These are phyloP conservation scores for Acanthurus lineatus DNA, from an alignment of 2,797 vertebrate species.

Conservation along the genomic window DNA sequence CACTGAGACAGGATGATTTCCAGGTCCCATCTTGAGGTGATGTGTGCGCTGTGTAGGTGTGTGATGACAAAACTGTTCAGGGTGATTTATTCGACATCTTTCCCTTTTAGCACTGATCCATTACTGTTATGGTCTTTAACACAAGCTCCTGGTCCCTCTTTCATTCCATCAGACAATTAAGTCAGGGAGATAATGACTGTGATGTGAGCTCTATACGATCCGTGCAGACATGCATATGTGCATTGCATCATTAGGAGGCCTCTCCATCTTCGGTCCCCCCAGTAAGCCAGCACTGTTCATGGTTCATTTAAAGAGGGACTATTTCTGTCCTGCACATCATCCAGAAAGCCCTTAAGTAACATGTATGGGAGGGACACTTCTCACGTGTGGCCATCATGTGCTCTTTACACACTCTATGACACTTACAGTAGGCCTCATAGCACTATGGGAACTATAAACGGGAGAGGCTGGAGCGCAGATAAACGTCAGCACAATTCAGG, in stretches of 20 bases:
- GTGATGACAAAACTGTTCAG: slow-evolving; percentile 35
- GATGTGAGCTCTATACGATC: slow-evolving; percentile 12
- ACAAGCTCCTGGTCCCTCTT: slow-evolving; percentile 18
- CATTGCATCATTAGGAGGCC: slow-evolving; percentile 53
- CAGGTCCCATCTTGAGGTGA: slow-evolving; percentile 30
- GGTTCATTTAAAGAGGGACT: slow-evolving; percentile 72
- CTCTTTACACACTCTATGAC: slow-evolving; percentile 33
- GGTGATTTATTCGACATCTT: slow-evolving; percentile 50
- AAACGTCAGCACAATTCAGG: slow-evolving; percentile 15
- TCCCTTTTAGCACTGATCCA: slow-evolving; percentile 39
- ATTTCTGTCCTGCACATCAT: slow-evolving; percentile 72
- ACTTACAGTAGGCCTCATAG: slow-evolving; percentile 27
- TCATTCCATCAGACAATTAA: slow-evolving; percentile 43
- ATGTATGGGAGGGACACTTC: slow-evolving; percentile 32
- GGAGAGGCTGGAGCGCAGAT: slow-evolving; percentile 21
- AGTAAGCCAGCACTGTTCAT: slow-evolving; percentile 55
- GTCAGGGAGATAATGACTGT: slow-evolving; percentile 37
- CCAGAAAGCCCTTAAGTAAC: slow-evolving; percentile 56
- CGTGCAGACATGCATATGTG: slow-evolving; percentile 34
- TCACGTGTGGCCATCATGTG: slow-evolving; percentile 59
- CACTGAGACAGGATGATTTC: slow-evolving; percentile 17
- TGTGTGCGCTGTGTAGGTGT: slow-evolving; percentile 24
- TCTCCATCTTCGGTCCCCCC: slow-evolving; percentile 53
- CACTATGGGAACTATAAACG: slow-evolving; percentile 25
- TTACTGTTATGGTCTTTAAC: slow-evolving; percentile 17